These are phyloP conservation scores for Microplitis manilae DNA, from an alignment of 2,888 invertebrate genomes.

Conservation along the genomic window DNA sequence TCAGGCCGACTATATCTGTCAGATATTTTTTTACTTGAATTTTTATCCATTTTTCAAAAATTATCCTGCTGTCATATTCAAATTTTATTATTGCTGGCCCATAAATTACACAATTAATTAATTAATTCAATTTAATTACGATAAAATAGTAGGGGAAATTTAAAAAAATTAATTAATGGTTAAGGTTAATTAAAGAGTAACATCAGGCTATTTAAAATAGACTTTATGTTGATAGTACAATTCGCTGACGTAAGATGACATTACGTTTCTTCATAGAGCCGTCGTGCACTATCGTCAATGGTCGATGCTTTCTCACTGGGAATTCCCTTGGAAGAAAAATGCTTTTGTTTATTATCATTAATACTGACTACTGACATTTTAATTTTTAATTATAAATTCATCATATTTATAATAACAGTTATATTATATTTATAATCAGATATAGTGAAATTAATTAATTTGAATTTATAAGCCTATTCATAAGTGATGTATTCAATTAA, in stretches of 20 bases:
- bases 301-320: neutral
- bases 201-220: conserved; percentile 55
- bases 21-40: neutral
- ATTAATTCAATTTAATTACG: conserved; percentile 28
- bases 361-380: neutral
- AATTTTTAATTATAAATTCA: neutral
- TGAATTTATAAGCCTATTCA: neutral
- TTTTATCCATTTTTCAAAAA: neutral
- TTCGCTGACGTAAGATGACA: conserved; percentile 58
- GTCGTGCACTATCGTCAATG: neutral
- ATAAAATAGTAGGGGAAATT: neutral
- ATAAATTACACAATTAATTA: conserved; percentile 33
- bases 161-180: neutral
- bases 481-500: too few relatives aligned
- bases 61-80: neutral
- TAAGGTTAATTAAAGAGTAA: conserved; percentile 65
- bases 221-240: conserved; percentile 56
- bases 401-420: conserved; percentile 4
- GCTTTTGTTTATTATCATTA: neutral
- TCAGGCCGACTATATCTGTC: conserved; percentile 11
- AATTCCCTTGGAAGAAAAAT: neutral
- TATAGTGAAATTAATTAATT: neutral
- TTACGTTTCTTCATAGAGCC: conserved; percentile 47
- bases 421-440: neutral
- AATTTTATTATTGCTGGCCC: conserved; percentile 27